Conservation (phyloP, 1,140 invertebrate genomes). For the Drosophila sproati region DNA sequence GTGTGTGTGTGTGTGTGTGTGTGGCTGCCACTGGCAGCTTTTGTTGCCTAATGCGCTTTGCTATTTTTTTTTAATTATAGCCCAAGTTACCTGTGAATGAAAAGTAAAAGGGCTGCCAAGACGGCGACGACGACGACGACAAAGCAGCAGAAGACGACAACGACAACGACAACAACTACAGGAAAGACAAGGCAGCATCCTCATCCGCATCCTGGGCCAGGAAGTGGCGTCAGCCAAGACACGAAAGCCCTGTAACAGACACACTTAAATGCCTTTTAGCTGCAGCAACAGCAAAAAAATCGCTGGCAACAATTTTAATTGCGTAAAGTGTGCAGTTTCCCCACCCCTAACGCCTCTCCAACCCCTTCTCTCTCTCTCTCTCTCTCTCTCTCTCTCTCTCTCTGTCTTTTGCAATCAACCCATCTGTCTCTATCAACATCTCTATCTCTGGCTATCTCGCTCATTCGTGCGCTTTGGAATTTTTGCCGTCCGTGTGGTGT, state of each 20-base stretch:
- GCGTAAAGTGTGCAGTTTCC: conserved; percentile 75
- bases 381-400: background rate
- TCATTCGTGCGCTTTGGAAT: conserved; percentile 7
- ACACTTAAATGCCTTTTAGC: conserved; percentile 64
- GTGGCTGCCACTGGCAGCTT: conserved; percentile 33
- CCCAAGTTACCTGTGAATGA: conserved; percentile 80
- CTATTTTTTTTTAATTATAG: conserved; percentile 79
- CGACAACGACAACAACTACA: conserved; percentile 14
- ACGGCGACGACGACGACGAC: conserved; percentile 42
- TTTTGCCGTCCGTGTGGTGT: conserved; percentile 37
- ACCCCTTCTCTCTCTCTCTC: conserved; percentile 12
- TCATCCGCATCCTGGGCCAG: conserved; percentile 52
- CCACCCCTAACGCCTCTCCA: conserved; percentile 16
- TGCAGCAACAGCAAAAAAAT: conserved; percentile 59
- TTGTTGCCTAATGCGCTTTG: conserved; percentile 82
- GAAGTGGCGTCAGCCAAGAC: conserved; percentile 69
- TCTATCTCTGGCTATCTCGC: conserved; percentile 17
- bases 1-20: background rate
- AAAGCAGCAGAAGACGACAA: conserved; percentile 31
- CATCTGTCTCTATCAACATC: conserved; percentile 34
- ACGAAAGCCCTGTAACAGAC: conserved; percentile 53
- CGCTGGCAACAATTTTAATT: conserved; percentile 82
- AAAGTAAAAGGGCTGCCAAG: conserved; percentile 82
- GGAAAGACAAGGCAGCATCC: conserved; percentile 39
- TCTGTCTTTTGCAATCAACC: conserved; percentile 19